Conservation (phyloP, 2,888 invertebrate species). For the Brachypterus glaber region DNA sequence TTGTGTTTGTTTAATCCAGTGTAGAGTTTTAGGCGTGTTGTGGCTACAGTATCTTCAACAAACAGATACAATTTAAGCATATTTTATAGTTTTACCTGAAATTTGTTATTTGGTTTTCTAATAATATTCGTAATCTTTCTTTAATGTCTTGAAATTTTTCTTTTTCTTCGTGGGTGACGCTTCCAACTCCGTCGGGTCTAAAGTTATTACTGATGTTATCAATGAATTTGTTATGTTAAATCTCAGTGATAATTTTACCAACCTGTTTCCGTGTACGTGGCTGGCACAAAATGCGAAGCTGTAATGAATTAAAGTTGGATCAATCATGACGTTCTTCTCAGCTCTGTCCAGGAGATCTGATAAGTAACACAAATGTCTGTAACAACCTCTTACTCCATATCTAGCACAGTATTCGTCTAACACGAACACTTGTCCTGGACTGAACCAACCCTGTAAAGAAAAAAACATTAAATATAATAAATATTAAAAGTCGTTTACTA, state of each 20-base stretch:
- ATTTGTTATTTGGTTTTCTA: conserved; percentile 98
- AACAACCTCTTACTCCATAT: conserved; percentile 96
- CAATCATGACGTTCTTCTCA: conserved; percentile 86
- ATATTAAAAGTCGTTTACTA: too few species aligned
- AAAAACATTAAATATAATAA: conserved; percentile 1
- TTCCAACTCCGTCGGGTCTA: conserved; percentile 97
- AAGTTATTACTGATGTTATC: conserved; percentile 42
- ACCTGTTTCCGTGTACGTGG: conserved; percentile 99
- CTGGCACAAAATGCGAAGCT: conserved; percentile 99
- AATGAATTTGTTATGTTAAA: conserved; percentile 37
- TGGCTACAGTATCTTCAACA: conserved; percentile 2
- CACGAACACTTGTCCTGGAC: conserved; percentile 97
- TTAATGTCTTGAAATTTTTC: conserved; percentile 97
- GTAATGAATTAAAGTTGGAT: conserved; percentile 97
- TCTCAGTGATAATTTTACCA: conserved; percentile 35
- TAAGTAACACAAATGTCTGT: conserved; percentile 91
- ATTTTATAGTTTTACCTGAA: conserved; percentile 72
- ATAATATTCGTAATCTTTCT: conserved; percentile 79
- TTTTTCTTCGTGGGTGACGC: conserved; percentile 96
- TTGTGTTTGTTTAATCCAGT: conserved; percentile 3
- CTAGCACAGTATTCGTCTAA: conserved; percentile 96
- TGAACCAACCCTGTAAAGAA: conserved; percentile 94
- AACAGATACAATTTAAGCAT: conserved; percentile 9
- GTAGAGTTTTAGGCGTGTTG: too few species aligned
- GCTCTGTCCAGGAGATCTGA: conserved; percentile 91